Conservation (phyloP, 2,797 vertebrate genomes). For the Phalanger gymnotis region DNA sequence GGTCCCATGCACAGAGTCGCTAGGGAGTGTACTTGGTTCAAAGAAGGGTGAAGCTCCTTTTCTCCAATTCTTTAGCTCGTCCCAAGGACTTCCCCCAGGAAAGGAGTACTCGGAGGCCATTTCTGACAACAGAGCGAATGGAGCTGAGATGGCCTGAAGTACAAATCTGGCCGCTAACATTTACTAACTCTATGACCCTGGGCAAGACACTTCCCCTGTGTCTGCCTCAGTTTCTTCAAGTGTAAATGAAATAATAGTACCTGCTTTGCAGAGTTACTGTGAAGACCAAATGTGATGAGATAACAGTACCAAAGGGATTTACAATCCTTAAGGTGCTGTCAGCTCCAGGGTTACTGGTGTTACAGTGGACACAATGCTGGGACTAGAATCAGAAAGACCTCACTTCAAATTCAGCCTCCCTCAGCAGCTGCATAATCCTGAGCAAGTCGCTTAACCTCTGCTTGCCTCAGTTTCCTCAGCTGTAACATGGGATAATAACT, state of each 20-base stretch:
- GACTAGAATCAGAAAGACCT: not conserved
- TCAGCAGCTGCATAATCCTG: not conserved
- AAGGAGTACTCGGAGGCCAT: not conserved
- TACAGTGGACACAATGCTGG: not conserved
- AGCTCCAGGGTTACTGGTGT: not conserved
- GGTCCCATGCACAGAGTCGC: not conserved
- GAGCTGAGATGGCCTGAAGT: not conserved
- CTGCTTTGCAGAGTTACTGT: not conserved
- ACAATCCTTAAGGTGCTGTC: not conserved
- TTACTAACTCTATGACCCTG: not conserved
- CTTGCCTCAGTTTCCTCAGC: not conserved
- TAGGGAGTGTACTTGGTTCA: not conserved
- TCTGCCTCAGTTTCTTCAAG: not conserved
- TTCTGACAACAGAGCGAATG: not conserved
- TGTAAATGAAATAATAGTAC: not conserved
- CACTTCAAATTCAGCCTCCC: not conserved
- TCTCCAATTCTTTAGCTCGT: not conserved
- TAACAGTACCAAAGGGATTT: not conserved
- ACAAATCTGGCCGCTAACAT: not conserved
- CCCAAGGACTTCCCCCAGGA: not conserved
- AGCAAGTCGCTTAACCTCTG: not conserved
- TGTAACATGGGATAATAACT: too few species aligned
- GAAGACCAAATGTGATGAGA: not conserved
- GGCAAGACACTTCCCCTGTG: not conserved
- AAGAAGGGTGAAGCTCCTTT: not conserved